Evolutionary conservation across 2,113 vertebrate species (phyloP), one percentile per base, ranked within the genome.

Genomic region (Microtus richardsoni): DNA sequence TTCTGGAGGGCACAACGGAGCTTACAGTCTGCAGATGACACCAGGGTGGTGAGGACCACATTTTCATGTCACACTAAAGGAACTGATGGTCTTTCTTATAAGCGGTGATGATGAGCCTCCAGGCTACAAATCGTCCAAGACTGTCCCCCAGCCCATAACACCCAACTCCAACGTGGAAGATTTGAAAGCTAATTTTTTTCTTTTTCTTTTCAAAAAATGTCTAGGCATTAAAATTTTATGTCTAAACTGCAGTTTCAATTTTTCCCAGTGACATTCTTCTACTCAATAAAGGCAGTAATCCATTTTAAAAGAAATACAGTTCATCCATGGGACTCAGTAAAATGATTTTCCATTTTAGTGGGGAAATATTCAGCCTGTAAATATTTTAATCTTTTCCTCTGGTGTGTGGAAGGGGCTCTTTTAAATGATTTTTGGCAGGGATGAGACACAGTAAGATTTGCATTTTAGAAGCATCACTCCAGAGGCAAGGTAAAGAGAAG

Each of bases 401-500:
- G 1, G 90, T 95, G n/a, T 41, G 66, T 86, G 41, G 79, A 93
- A 96, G 60, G 52, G 88, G 62, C 70, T 62, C 52, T 95, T 93
- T 92, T 68, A 96, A 93, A 90, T n/a, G 58, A 3, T 68, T 96
- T 96, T 93, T 5, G 28, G 66, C 62, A 88, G 52, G 68, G 24
- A 93, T 89, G 93, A 93, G 71, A 74, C 70, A 66, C 22, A 33
- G 74, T 60, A 87, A 90, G 41, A 96, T 94, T 93, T 96, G 77
- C 71, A 95, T 96, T 87, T 95, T 93, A 96, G 90, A 94, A 90
- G 91, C 88, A 88, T 92, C 88, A n/a, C 41, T 91, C 71, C n/a
- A 73, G 58, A 96, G 89, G 88, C 47, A 41, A 70, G 11, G 28
- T 64, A 7, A 49, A 88, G 30, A 86, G 47, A 88, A 58, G n/a